Evolutionary conservation across 2,888 invertebrate species (phyloP), one percentile per base, ranked within the genome.

Genomic region (Cheilosia vernalis): DNA sequence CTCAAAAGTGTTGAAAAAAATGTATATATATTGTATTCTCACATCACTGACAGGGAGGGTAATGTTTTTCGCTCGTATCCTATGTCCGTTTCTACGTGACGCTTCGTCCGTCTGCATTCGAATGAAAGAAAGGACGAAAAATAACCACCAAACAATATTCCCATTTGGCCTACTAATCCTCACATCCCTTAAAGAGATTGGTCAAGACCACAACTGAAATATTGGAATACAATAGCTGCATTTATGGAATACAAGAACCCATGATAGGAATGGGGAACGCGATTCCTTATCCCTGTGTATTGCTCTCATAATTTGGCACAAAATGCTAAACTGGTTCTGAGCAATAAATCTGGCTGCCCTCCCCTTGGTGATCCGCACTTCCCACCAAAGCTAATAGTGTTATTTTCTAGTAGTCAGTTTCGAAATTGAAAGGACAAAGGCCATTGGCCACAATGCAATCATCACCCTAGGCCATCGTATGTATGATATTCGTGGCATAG

Each of bases 391-490:
- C 81, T 85, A 81, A 85, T 81, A 47, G 76, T 58, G 67, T 85
- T 85, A 76, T 81, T 85, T 85, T 85, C 76, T 55, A 81, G 70
- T 61, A 85, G 61, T 56, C 44, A 58, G 72, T 67, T 81, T 77
- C 63, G 85, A 81, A 85, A 85, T 85, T 76, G 85, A 85, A 85
- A 85, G 76, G 85, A 72, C 81, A 77, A 74, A 74, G 84, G 63
- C 70, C 79, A 27, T 49, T 73, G 85, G 76, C 81, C 85, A 85
- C 81, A 81, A 67, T 73, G 74, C 85, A 70, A 85, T 85, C 76
- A 85, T 85, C 85, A 67, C 77, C 81, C 76, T 49, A 63, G 76
- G 72, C 81, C 67, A 81, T 67, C 67, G 47, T 56, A 85, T 85
- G 67, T 56, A 85, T 85, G 67, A 81, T 80, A 77, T 77, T 77